Evolutionary conservation across 2,113 vertebrate genomes (phyloP).

Genomic region (Aspiorhynchus laticeps): DNA sequence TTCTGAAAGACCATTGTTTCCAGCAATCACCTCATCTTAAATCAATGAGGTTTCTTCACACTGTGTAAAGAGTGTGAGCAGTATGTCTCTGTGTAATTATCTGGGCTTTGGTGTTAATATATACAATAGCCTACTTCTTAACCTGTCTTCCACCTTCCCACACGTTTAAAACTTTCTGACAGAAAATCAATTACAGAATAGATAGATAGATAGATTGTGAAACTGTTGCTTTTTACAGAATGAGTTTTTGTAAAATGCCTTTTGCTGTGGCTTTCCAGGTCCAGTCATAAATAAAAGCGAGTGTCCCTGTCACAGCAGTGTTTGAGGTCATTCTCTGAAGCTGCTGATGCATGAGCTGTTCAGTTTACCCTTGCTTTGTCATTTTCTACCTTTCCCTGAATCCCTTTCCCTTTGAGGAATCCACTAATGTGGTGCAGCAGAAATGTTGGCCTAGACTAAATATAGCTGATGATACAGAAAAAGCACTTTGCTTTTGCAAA

Average conservation of each 20-base stretch:
- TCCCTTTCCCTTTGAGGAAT: background rate
- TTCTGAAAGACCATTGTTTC: slow-evolving; percentile 8
- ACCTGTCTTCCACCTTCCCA: background rate
- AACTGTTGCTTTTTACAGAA: no score
- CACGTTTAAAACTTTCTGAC: background rate
- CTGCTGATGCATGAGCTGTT: slow-evolving; percentile 43
- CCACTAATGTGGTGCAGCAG: background rate
- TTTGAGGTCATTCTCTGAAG: slow-evolving; percentile 35
- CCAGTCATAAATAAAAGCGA: slow-evolving; percentile 30
- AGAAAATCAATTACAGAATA: background rate
- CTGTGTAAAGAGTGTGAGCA: background rate
- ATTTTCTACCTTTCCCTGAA: slow-evolving; percentile 30
- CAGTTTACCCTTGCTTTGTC: slow-evolving; percentile 45
- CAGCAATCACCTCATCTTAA: background rate
- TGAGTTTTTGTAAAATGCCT: background rate
- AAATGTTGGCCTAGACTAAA: slow-evolving; percentile 36
- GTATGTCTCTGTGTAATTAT: background rate
- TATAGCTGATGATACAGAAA: slow-evolving; percentile 15
- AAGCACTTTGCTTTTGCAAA: background rate
- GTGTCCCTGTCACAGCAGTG: slow-evolving; percentile 10
- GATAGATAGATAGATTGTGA: no score
- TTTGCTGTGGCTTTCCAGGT: background rate
- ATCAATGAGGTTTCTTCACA: slow-evolving; percentile 6
- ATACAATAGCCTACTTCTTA: background rate
- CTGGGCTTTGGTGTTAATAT: background rate